Percentiles rank a stretch among this genome's conserved stretches.
Evolutionary conservation across 2,797 vertebrate genomes (phyloP).

Genomic region (Gymnothorax javanicus): DNA sequence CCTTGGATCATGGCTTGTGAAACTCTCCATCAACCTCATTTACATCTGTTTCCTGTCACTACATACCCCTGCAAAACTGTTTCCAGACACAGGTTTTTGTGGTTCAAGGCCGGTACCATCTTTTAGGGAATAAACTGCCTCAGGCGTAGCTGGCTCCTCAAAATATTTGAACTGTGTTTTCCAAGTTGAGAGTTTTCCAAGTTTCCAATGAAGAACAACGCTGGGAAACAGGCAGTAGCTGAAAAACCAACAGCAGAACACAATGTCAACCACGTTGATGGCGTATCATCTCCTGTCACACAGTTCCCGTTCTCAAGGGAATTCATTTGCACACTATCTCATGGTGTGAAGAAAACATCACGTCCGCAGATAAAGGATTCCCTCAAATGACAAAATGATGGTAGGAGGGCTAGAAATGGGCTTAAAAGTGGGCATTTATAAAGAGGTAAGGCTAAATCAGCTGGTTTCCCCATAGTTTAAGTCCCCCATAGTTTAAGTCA

Average conservation of each 20-base stretch:
- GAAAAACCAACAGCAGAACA: not conserved
- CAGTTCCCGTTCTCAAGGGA: not conserved
- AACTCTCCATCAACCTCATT: not conserved
- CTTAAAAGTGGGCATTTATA: not conserved
- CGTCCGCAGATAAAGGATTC: not conserved
- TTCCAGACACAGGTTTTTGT: not conserved
- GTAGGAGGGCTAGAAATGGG: not conserved
- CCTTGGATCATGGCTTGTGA: not conserved
- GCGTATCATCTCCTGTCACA: not conserved
- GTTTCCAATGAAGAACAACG: not conserved
- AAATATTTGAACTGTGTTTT: not conserved
- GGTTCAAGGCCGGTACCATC: not conserved
- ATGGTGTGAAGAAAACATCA: not conserved
- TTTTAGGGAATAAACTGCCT: constrained; percentile 2
- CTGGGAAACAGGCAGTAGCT: not conserved
- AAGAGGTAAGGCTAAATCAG: not conserved
- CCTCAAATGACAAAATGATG: not conserved
- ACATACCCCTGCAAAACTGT: not conserved
- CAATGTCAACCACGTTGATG: not conserved
- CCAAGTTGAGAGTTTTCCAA: not conserved
- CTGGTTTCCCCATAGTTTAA: not conserved
- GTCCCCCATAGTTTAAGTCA: not conserved
- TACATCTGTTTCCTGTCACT: constrained; percentile 2
- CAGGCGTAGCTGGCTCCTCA: not conserved
- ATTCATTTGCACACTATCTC: not conserved